Evolutionary conservation across 2,888 invertebrate species (phyloP).

Genomic region (Zele albiditarsus): DNA sequence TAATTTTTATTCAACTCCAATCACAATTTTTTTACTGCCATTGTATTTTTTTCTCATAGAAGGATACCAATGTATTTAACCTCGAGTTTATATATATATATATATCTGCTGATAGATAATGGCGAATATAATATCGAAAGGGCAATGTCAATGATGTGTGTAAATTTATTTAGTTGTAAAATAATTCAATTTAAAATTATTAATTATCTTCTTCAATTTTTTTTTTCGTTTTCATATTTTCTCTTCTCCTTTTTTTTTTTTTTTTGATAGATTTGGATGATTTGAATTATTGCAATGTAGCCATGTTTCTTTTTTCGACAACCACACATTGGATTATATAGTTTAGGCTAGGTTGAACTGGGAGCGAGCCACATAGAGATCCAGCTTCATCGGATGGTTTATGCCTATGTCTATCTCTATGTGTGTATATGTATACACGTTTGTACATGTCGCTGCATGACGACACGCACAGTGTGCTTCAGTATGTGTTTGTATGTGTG

Average conservation of each 20-base stretch:
- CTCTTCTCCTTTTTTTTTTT: not conserved
- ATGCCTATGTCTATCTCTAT: slow-evolving; percentile 49
- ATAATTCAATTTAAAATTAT: not conserved
- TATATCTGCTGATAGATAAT: slow-evolving; percentile 11
- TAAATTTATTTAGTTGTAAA: not conserved
- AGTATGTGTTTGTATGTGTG: slow-evolving; percentile 46
- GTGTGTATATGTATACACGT: slow-evolving; percentile 43
- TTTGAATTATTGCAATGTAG: slow-evolving; percentile 29
- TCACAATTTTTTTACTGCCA: no score
- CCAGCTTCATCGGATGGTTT: slow-evolving; percentile 66
- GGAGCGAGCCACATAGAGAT: slow-evolving; percentile 49
- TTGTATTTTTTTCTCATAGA: no score
- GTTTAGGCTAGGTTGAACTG: slow-evolving; percentile 60
- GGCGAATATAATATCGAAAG: slow-evolving; percentile 8
- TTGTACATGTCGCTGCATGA: slow-evolving; percentile 35
- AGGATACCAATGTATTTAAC: not conserved
- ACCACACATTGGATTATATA: slow-evolving; percentile 5
- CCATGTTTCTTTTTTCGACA: slow-evolving; percentile 19
- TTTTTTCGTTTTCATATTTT: not conserved
- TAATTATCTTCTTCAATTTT: not conserved
- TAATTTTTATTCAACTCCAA: no score
- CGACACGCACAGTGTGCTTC: slow-evolving; percentile 29
- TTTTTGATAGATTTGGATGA: not conserved
- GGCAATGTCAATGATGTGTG: slow-evolving; percentile 9
- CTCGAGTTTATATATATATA: not conserved